Base-by-base conservation (phyloP, 2,888 invertebrate genomes). In the Gymnocheta viridis region DNA sequence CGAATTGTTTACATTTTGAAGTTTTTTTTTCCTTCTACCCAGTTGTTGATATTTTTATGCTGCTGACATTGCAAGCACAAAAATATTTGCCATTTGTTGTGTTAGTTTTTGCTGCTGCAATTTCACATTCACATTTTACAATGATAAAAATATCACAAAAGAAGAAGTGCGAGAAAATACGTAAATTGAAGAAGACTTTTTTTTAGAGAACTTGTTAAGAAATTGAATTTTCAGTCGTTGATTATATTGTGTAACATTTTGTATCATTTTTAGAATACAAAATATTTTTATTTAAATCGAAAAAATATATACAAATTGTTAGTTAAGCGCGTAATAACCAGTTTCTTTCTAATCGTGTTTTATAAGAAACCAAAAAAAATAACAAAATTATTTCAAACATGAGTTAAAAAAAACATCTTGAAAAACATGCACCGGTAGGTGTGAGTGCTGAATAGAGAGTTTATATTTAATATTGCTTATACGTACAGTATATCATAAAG, bases 1-100 rank as follows among this genome's bases (percentile, higher is more conserved):
- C 67, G 49, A 77, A 77, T 80, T 67, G 60, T 84, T 72, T 81
- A 72, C 72, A 80, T 84, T 77, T 67, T 67, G 44, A n/a, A 7
- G 62, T 29, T 19, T 22, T 82, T 64, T 78, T 29, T 66, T 64
- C 56, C 22, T 56, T 22, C 58, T 29, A 32, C 4, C 0, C 32
- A 17, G 3, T 41, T 70, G 22, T 24, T 69, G 66, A n/a, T 56
- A n/a, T 44, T 56, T 47, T 41, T 27, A 7, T 32, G 32, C 41
- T 62, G 14, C 4, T 54, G 22, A 56, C 27, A 41, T 56, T 64
- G 41, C 29, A n/a, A 49, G 24, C 7, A 17, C 12, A 47, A 5
- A 60, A 58, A 60, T 35, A 35, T 29, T 2, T 60, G 3, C 14
- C 14, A 41, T 27, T 47, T 17, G 19, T 19, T 17, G 24, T 19